phyloP scores from a whole-genome alignment of 2,888 invertebrate genomes.

The Chaetogeoica ovagalla region DNA sequence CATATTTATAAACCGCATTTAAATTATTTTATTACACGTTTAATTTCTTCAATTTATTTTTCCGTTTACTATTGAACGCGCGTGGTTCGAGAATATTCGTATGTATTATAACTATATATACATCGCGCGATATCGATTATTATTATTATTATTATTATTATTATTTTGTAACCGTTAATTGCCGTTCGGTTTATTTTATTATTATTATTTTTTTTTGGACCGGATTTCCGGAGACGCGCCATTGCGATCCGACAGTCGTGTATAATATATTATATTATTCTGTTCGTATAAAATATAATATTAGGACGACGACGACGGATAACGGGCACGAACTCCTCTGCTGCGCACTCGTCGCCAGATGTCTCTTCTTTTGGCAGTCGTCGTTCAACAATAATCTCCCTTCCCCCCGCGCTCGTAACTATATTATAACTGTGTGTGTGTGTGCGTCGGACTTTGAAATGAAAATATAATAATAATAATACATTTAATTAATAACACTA shows the following conservation, averaged over 20 bases:
- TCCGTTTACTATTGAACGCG: too few relatives aligned
- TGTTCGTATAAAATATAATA: slow-evolving; percentile 3
- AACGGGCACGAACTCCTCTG: background rate
- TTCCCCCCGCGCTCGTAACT: too few relatives aligned
- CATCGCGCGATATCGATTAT: slow-evolving; percentile 7
- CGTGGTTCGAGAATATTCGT: background rate
- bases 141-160: background rate
- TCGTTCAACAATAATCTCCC: too few relatives aligned
- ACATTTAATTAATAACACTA: too few relatives aligned
- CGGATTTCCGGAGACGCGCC: slow-evolving; percentile 40
- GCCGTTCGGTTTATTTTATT: background rate
- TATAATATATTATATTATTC: too few relatives aligned
- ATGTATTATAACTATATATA: background rate
- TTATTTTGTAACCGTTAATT: slow-evolving; percentile 25
- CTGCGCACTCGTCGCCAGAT: slow-evolving; percentile 10
- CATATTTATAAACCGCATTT: too few relatives aligned
- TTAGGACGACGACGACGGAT: background rate
- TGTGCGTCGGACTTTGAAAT: too few relatives aligned
- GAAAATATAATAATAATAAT: too few relatives aligned
- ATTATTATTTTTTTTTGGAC: slow-evolving; percentile 12
- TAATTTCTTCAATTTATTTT: too few relatives aligned
- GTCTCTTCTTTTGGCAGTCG: background rate
- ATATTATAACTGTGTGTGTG: too few relatives aligned
- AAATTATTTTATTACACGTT: too few relatives aligned
- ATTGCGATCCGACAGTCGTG: background rate